These are phyloP conservation scores for Tokudaia muenninki DNA, from an alignment of 2,797 vertebrate genomes.

Conservation along the genomic window DNA sequence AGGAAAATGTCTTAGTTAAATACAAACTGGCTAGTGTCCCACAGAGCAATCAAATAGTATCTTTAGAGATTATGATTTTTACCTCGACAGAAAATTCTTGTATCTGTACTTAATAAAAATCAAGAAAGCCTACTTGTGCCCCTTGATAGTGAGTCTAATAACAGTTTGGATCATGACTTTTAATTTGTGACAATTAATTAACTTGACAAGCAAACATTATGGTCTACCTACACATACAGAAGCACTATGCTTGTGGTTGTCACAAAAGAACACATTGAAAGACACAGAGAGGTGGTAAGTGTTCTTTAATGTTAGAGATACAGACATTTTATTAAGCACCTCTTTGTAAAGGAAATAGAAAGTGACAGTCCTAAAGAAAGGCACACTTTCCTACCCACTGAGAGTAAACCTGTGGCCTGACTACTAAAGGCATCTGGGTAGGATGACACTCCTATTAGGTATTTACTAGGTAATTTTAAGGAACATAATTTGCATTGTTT, in stretches of 20 bases:
- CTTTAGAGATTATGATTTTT: not conserved
- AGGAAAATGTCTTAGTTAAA: not conserved
- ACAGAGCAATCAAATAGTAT: not conserved
- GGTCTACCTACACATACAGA: not conserved
- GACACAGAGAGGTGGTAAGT: not conserved
- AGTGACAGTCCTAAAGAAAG: not conserved
- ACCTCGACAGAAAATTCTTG: not conserved
- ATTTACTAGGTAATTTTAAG: not conserved
- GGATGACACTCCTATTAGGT: not conserved
- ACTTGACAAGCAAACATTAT: not conserved
- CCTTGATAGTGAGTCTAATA: not conserved
- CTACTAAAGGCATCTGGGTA: not conserved
- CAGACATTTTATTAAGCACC: not conserved
- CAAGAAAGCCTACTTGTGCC: not conserved
- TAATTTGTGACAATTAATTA: conserved; percentile 13
- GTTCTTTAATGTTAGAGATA: not conserved
- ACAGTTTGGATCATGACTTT: not conserved
- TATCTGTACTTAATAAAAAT: conserved; percentile 40
- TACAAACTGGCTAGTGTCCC: not conserved
- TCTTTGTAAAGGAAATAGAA: not conserved
- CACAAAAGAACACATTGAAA: not conserved
- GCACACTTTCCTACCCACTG: not conserved
- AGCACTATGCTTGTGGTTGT: not conserved
- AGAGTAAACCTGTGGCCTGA: not conserved
- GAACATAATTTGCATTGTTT: not conserved